Evolutionary conservation across 2,113 vertebrate genomes (phyloP), one percentile per base, ranked within the genome.

Genomic region (Brachypodius melanocephalos): DNA sequence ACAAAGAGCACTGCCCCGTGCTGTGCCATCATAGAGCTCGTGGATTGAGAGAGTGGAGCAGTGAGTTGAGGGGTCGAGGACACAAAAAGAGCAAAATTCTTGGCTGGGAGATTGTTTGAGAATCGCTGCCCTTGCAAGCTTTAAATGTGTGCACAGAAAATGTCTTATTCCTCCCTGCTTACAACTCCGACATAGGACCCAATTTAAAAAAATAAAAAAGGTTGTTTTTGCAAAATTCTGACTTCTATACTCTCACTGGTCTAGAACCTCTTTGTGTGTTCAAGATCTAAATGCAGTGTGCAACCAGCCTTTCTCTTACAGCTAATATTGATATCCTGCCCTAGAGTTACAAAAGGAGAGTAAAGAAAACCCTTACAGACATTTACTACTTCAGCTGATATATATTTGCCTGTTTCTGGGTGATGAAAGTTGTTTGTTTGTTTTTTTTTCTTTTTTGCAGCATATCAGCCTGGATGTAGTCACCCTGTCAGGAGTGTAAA

Each of bases 161-260:
- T 4, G 12, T 18, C 36, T 34, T 29, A 13, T 36, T 73, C 69
- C 67, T 87, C 46, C 31, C 42, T 43, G 49, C 32, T 43, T 38
- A 2, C 4, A 3, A 8, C 12, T 86, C 31, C 0, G 0, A 19
- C 25, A 10, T 5, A n/a, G 32, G 24, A 69, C 19, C 14, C 52
- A 13, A 4, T 48, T 90, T 19, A 67, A 12, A 67, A 38, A 67
- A 12, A 67, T 63, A 71, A 65, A 65, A 71, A 32, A 6, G 0
- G 3, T 8, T 72, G 26, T 69, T 76, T 63, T 51, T 73, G 21
- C 67, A 51, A 42, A 68, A 40, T 38, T 69, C 46, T 45, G 10
- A 8, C 19, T 78, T 68, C 29, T 20, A 0, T 22, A 10, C 58
- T 61, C 15, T 10, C 24, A 1, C 4, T 31, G 38, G 9, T 45